Percentiles rank a stretch among this genome's conserved stretches.
Evolutionary conservation across 2,113 vertebrate genomes (phyloP).

Genomic region (Orientallactaga bullata): DNA sequence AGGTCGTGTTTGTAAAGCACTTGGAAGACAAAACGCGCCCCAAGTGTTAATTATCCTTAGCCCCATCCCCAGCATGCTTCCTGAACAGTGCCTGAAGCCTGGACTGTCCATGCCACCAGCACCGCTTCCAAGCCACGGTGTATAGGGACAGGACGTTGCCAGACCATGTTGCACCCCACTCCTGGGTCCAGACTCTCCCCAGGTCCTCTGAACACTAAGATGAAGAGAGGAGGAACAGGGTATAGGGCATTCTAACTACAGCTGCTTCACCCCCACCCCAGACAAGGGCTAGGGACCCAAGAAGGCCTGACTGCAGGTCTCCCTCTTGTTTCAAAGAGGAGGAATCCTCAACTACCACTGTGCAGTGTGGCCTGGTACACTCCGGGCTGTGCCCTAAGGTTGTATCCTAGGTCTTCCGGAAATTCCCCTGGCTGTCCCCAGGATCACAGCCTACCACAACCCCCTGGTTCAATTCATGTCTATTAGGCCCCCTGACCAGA

Average conservation of each 20-base stretch:
- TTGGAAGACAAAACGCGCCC: conserved; percentile 78
- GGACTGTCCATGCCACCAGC: not conserved
- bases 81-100: not conserved
- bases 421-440: not conserved
- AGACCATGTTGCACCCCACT: not conserved
- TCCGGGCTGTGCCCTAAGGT: not conserved
- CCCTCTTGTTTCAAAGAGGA: not conserved
- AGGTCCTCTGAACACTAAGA: not conserved
- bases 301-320: not conserved
- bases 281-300: not conserved
- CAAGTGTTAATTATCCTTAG: conserved; percentile 76
- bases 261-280: accelerated
- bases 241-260: not conserved
- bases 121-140: accelerated
- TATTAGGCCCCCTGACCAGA: not conserved
- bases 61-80: conserved; percentile 58
- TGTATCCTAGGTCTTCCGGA: not conserved
- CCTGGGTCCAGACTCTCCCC: not conserved
- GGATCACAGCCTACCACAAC: not conserved
- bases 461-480: not conserved
- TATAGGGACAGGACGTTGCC: not conserved
- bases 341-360: accelerated
- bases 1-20: conserved; percentile 80
- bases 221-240: accelerated
- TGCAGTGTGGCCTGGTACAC: accelerated